These are phyloP conservation scores for Drosophila kambysellisi DNA, from an alignment of 2,888 invertebrate species.

Conservation along the genomic window DNA sequence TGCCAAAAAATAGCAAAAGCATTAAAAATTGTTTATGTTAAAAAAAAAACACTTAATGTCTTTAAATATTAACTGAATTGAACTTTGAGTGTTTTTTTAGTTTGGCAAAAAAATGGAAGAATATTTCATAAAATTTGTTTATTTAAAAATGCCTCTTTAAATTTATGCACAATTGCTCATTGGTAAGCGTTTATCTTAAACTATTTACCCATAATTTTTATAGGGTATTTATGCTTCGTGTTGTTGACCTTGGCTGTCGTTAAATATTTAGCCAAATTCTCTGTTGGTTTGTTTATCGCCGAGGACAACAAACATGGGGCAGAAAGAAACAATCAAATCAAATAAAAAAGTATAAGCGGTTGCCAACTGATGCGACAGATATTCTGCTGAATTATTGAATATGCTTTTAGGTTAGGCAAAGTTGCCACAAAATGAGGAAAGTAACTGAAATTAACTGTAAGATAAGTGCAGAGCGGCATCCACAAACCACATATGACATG, in stretches of 20 bases:
- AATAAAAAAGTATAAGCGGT: constrained; percentile 52
- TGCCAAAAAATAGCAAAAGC: neutral
- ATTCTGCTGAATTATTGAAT: constrained; percentile 69
- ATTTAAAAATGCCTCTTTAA: neutral
- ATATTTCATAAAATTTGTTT: too few relatives aligned
- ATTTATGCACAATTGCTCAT: neutral
- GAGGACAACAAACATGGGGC: constrained; percentile 1
- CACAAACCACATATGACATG: constrained; percentile 42
- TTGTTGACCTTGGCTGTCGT: neutral
- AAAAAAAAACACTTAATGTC: too few relatives aligned
- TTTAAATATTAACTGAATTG: neutral
- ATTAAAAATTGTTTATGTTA: too few relatives aligned
- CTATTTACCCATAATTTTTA: neutral
- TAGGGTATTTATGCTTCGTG: constrained; percentile 6
- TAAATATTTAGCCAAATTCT: constrained; percentile 13
- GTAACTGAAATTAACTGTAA: constrained; percentile 16
- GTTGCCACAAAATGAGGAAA: neutral
- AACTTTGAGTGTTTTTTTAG: neutral
- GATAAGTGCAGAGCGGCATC: constrained; percentile 50
- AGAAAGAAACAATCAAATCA: constrained; percentile 12
- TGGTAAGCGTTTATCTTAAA: neutral
- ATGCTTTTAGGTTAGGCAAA: constrained; percentile 67
- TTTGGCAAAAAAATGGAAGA: too few relatives aligned
- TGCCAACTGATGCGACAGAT: constrained; percentile 53
- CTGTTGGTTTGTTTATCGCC: constrained; percentile 18